phyloP scores from a whole-genome alignment of 2,797 vertebrate species.

The Schizothorax lantsangensis region DNA sequence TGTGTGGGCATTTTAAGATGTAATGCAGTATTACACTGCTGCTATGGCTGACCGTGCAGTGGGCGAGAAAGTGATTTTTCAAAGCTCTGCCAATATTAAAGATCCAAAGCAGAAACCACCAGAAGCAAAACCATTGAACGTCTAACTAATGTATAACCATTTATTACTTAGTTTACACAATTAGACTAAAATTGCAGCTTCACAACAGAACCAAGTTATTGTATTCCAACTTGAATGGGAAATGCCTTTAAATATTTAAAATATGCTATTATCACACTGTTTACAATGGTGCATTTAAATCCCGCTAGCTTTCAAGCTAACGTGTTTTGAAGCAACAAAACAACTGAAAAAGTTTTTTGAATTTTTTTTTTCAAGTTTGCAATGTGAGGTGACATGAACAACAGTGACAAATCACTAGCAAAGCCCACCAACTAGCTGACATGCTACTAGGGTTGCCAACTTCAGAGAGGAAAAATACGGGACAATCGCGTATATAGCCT shows the following conservation, averaged over 20 bases:
- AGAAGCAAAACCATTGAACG: neutral
- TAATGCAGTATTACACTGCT: conserved; percentile 7
- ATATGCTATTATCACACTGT: neutral
- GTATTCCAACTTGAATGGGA: neutral
- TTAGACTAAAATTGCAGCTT: neutral
- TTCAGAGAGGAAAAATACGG: no score
- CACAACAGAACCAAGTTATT: neutral
- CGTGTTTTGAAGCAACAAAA: neutral
- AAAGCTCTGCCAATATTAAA: conserved; percentile 1
- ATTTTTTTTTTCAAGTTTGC: neutral
- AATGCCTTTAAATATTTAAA: neutral
- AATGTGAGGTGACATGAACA: neutral
- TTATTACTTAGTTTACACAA: neutral
- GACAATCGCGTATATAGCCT: no score
- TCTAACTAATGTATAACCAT: neutral
- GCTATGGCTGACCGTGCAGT: neutral
- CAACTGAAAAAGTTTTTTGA: no score
- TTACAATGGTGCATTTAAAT: neutral
- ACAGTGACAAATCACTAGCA: neutral
- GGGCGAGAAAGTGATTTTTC: neutral
- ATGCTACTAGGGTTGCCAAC: neutral
- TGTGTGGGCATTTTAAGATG: neutral
- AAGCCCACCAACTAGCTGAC: neutral
- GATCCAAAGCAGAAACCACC: neutral
- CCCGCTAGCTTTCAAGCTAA: neutral